Conservation (phyloP, 2,888 invertebrate species). For the Ophioninae sp. region DNA sequence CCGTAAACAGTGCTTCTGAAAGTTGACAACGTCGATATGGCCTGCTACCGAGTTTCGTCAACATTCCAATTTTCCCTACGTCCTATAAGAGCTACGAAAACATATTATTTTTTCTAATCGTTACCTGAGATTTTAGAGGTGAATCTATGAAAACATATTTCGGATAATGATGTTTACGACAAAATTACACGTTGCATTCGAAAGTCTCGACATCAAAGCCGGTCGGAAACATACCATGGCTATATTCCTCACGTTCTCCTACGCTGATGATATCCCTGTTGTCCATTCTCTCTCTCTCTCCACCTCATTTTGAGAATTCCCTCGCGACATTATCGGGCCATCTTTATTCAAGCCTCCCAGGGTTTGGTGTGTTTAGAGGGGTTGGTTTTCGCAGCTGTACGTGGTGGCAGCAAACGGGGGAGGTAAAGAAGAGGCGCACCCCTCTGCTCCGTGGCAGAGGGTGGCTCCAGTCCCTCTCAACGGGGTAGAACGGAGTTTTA, state of each 20-base stretch:
- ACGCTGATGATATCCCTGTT: conserved; percentile 34
- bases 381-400: conserved; percentile 49
- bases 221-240: conserved; percentile 2
- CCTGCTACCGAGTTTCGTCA: too few relatives aligned
- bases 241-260: conserved; percentile 9
- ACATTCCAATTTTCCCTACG: too few relatives aligned
- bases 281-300: neutral
- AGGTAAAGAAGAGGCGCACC: conserved; percentile 42
- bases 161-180: neutral
- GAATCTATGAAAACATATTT: neutral
- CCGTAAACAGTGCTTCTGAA: too few relatives aligned
- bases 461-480: conserved; percentile 24
- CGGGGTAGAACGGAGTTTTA: conserved; percentile 72
- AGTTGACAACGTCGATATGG: too few relatives aligned
- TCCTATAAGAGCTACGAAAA: too few relatives aligned
- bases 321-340: conserved; percentile 74
- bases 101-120: too few relatives aligned
- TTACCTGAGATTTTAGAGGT: too few relatives aligned
- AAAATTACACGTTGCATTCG: neutral
- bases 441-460: conserved; percentile 26
- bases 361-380: conserved; percentile 57
- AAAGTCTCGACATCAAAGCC: neutral
- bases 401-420: conserved; percentile 46
- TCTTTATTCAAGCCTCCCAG: conserved; percentile 77
- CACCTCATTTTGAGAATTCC: conserved; percentile 47